These are phyloP conservation scores for Acheta domesticus DNA, from an alignment of 2,888 invertebrate genomes.

Conservation along the genomic window DNA sequence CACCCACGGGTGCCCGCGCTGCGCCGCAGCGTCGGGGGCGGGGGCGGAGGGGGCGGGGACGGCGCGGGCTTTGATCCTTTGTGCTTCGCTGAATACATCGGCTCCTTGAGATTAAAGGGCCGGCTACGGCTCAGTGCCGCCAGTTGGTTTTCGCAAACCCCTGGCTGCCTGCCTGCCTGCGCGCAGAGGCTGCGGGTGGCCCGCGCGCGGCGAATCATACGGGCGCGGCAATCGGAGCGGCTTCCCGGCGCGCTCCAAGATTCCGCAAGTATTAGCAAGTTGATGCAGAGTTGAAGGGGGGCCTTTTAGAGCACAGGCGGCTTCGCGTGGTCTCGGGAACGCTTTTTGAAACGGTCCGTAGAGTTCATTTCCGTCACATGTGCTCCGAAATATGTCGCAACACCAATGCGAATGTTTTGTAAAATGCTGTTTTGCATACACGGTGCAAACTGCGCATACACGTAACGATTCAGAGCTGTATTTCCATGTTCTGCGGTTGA, in stretches of 20 bases:
- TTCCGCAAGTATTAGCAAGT: no score
- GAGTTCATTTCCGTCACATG: no score
- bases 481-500: no score
- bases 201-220: neutral
- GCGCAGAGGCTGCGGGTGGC: neutral
- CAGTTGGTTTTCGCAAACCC: neutral
- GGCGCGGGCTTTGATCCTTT: neutral
- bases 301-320: no score
- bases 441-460: no score
- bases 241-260: neutral
- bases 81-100: neutral
- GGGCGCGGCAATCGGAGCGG: neutral
- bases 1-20: neutral
- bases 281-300: no score
- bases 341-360: no score
- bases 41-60: neutral
- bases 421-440: no score
- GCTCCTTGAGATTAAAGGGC: conserved; percentile 18
- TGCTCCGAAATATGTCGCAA: no score
- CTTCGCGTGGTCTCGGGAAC: no score
- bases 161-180: neutral
- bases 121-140: neutral
- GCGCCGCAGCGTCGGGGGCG: neutral
- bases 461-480: no score
- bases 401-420: no score